These are phyloP conservation scores for Oligia latruncula DNA, from an alignment of 2,888 invertebrate genomes.

Conservation along the genomic window DNA sequence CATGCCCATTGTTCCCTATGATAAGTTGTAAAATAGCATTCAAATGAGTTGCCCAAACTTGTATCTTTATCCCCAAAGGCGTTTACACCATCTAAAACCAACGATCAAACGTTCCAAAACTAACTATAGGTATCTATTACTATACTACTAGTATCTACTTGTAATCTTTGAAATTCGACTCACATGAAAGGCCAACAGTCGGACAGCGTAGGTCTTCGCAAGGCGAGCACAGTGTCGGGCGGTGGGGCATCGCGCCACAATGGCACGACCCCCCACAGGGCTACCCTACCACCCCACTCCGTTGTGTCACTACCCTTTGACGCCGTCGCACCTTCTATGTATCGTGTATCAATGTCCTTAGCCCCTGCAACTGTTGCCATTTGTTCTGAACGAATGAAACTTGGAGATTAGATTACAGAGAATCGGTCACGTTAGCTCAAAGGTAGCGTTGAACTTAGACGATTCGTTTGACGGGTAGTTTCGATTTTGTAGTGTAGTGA, in stretches of 20 bases:
- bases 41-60: conserved; percentile 19
- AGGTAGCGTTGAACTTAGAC: conserved; percentile 37
- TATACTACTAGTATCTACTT: conserved; percentile 17
- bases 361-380: conserved; percentile 51
- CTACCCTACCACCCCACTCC: conserved; percentile 81
- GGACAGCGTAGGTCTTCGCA: conserved; percentile 80
- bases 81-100: conserved; percentile 10
- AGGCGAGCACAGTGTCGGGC: conserved; percentile 81
- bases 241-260: conserved; percentile 82
- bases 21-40: conserved; percentile 20
- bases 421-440: conserved; percentile 35
- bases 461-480: conserved; percentile 1
- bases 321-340: conserved; percentile 74
- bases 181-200: conserved; percentile 88
- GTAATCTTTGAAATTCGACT: conserved; percentile 48
- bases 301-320: conserved; percentile 77
- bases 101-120: conserved; percentile 9
- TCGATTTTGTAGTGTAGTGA: conserved; percentile 16
- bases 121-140: background rate
- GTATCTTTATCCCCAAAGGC: conserved; percentile 19
- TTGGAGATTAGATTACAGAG: conserved; percentile 52
- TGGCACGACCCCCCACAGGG: conserved; percentile 84
- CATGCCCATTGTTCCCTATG: background rate
- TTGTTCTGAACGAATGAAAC: conserved; percentile 48
- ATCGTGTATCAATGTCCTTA: conserved; percentile 64